Conservation (phyloP, 2,888 invertebrate species). For the Lasioglossum vierecki region DNA sequence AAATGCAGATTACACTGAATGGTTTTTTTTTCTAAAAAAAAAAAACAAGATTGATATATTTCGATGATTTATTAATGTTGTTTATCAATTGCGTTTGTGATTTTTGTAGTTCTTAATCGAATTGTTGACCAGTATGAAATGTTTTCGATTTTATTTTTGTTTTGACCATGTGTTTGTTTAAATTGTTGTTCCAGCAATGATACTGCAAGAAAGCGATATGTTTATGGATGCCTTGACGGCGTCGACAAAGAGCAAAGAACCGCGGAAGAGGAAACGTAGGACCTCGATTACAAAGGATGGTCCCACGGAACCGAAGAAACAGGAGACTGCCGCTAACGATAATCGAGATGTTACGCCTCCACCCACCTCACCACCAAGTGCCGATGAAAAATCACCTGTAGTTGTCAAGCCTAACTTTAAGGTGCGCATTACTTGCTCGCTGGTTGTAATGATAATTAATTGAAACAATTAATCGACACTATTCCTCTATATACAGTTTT, state of each 20-base stretch:
- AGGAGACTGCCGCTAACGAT: slow-evolving; percentile 82
- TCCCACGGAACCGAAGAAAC: slow-evolving; percentile 85
- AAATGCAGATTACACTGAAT: neutral
- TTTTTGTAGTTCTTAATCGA: neutral
- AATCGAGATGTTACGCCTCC: slow-evolving; percentile 84
- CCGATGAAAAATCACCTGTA: slow-evolving; percentile 82
- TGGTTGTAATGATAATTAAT: neutral
- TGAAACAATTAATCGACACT: neutral
- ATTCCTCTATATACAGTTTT: slow-evolving; percentile 87
- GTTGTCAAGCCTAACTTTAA: slow-evolving; percentile 84
- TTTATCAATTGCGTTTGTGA: neutral
- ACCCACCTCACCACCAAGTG: slow-evolving; percentile 79
- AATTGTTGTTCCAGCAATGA: slow-evolving; percentile 85
- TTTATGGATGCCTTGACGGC: slow-evolving; percentile 96
- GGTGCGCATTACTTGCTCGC: slow-evolving; percentile 73
- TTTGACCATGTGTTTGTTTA: neutral
- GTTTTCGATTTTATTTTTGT: neutral
- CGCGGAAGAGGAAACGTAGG: slow-evolving; percentile 91
- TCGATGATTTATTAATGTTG: neutral
- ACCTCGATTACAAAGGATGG: slow-evolving; percentile 90
- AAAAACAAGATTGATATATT: neutral
- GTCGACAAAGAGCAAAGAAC: slow-evolving; percentile 89
- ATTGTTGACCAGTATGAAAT: neutral
- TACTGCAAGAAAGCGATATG: slow-evolving; percentile 95
- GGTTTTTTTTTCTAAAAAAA: no score